A percentile compares a stretch with the other conserved stretches of the same genome.
Conservation (phyloP, 2,113 vertebrate genomes). For the Leucoraja erinaceus region DNA sequence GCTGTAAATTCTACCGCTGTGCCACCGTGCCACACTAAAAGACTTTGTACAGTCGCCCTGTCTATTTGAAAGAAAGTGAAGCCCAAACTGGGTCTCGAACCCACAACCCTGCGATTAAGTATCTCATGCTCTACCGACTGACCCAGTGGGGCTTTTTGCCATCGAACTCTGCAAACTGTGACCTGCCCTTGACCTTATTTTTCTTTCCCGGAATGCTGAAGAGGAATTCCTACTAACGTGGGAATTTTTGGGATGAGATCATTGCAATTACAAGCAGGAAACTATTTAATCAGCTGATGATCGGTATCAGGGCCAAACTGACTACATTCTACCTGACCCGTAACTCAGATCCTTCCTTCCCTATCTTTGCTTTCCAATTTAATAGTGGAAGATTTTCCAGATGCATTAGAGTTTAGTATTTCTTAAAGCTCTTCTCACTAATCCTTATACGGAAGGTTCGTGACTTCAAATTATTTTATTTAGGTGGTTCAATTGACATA, state of each 20-base stretch:
- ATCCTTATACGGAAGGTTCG: neutral
- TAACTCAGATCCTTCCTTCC: neutral
- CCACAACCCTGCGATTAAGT: too few species aligned
- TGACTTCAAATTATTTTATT: neutral
- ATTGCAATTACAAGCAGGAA: constrained; percentile 1
- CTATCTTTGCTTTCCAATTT: neutral
- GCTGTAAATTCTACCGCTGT: too few species aligned
- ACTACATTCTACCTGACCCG: constrained; percentile 8
- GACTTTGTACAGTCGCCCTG: too few species aligned
- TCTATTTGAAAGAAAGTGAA: too few species aligned
- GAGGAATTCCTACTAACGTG: neutral
- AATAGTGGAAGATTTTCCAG: neutral
- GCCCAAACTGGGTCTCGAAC: too few species aligned
- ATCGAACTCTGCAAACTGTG: neutral
- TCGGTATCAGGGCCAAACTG: neutral
- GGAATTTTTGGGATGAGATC: constrained; percentile 4
- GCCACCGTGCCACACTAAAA: too few species aligned
- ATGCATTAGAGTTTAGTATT: neutral
- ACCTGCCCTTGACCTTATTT: neutral
- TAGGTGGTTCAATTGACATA: too few species aligned
- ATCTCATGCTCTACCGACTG: too few species aligned
- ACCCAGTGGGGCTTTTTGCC: neutral
- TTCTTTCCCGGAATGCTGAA: neutral
- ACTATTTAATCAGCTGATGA: neutral
- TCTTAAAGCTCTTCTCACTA: neutral